phyloP scores from a whole-genome alignment of 2,113 vertebrate genomes.

The Rhinopomastus cyanomelas region DNA sequence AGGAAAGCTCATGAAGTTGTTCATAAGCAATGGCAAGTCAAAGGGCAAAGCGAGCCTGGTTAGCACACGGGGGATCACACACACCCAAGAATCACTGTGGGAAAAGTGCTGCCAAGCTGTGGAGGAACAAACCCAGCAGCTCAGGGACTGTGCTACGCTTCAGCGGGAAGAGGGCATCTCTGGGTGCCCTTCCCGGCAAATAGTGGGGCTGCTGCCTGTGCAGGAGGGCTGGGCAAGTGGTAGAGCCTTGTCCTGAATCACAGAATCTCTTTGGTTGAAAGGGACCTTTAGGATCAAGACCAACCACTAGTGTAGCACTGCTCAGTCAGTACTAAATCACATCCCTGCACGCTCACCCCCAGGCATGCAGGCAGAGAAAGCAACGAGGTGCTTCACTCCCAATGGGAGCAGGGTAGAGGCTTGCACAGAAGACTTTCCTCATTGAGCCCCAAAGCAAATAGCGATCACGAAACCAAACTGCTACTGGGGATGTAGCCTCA shows the following conservation, averaged over 20 bases:
- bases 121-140: neutral
- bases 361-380: neutral
- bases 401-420: neutral
- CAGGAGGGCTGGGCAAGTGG: neutral
- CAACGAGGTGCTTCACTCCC: too few relatives aligned
- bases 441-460: conserved; percentile 10
- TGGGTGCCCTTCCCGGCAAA: neutral
- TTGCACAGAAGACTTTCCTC: neutral
- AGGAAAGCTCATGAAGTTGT: neutral
- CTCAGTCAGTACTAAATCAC: too few relatives aligned
- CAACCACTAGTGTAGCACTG: too few relatives aligned
- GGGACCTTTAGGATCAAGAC: too few relatives aligned
- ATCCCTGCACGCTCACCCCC: neutral
- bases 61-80: rapidly evolving
- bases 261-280: too few relatives aligned
- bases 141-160: neutral
- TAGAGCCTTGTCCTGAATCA: neutral
- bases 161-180: conserved; percentile 19
- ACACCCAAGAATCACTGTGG: neutral
- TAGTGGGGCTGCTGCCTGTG: neutral
- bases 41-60: neutral
- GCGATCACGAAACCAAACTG: conserved; percentile 6
- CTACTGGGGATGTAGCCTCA: conserved; percentile 3
- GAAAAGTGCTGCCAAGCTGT: neutral
- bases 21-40: neutral